A percentile compares a stretch with the other conserved stretches of the same genome.
Conservation (phyloP, 2,797 vertebrate species). For the Tapera naevia region DNA sequence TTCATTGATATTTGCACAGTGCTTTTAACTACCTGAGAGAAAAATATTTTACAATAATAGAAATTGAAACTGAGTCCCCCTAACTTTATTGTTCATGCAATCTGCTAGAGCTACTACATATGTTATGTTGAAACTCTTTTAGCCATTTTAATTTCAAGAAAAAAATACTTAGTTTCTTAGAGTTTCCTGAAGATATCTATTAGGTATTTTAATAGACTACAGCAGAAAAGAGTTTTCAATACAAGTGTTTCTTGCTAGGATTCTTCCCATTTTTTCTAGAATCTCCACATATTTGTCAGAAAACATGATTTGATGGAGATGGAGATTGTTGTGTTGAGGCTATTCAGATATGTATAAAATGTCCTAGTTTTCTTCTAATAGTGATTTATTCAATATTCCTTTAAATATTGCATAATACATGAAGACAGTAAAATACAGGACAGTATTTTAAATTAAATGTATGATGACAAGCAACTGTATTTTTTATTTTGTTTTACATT, state of each 20-base stretch:
- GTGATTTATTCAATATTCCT: neutral
- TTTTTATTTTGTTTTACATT: neutral
- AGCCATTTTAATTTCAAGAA: neutral
- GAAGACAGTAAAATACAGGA: neutral
- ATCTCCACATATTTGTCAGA: neutral
- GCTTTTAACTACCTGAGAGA: neutral
- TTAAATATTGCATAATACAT: neutral
- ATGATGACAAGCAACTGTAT: neutral
- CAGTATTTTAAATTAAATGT: neutral
- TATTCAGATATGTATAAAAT: neutral
- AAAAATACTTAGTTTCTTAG: neutral
- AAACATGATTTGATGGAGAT: neutral
- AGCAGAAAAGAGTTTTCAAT: neutral
- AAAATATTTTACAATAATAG: neutral
- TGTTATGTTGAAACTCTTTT: neutral
- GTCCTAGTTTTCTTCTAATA: neutral
- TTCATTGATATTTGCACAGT: neutral
- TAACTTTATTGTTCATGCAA: neutral
- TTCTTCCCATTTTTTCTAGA: neutral
- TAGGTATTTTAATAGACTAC: neutral
- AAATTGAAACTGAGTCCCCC: neutral
- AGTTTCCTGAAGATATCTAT: neutral
- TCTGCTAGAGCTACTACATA: neutral
- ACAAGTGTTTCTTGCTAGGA: neutral
- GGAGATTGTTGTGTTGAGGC: neutral